These are phyloP conservation scores for Brachyptera putata DNA, from an alignment of 2,888 invertebrate species.

Conservation along the genomic window DNA sequence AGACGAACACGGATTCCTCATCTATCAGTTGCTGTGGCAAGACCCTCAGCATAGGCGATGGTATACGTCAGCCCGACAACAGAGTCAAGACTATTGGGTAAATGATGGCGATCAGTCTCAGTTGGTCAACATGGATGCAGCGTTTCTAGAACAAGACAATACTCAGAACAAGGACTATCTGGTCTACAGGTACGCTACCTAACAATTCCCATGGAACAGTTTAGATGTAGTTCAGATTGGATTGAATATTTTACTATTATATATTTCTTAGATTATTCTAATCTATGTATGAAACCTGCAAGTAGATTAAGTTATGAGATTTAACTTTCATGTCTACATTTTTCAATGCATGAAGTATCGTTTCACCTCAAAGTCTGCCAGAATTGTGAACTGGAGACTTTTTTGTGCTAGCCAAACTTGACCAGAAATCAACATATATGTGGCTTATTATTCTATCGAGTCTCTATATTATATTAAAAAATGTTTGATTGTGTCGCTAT, in stretches of 20 bases:
- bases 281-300: too few species aligned
- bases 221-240: background rate
- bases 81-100: conserved; percentile 69
- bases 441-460: too few species aligned
- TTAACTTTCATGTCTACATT: too few species aligned
- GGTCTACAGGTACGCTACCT: conserved; percentile 62
- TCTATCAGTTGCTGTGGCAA: conserved; percentile 71
- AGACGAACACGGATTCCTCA: conserved; percentile 84
- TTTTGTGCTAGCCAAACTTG: too few species aligned
- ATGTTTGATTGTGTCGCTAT: too few species aligned
- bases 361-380: too few species aligned
- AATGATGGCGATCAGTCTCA: conserved; percentile 81
- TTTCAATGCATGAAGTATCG: too few species aligned
- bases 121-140: conserved; percentile 72
- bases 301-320: too few species aligned
- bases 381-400: too few species aligned
- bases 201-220: background rate
- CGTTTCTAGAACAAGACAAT: conserved; percentile 56
- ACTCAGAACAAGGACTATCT: conserved; percentile 64
- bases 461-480: too few species aligned
- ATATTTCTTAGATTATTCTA: background rate
- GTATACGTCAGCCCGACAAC: conserved; percentile 78
- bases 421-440: too few species aligned
- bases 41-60: conserved; percentile 84
- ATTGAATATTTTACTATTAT: background rate